Evolutionary conservation across 2,113 vertebrate genomes (phyloP), one percentile per base, ranked within the genome.

Genomic region (Cryptomyrus ogoouensis): DNA sequence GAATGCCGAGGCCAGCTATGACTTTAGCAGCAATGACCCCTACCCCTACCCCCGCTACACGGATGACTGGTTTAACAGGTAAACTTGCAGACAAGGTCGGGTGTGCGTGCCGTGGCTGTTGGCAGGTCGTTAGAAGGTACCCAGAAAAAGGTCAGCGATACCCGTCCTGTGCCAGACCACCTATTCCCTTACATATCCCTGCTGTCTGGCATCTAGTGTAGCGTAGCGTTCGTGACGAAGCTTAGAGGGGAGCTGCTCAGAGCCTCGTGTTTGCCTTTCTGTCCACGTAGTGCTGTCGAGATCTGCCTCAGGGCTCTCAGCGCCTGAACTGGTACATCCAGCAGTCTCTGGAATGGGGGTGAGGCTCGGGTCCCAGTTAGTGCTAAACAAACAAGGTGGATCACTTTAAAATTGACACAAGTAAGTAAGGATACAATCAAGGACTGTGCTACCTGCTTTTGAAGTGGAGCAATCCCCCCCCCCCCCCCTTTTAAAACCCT

Each of bases 41-140:
- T 99, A 94, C 90, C 98, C 98, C 0, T 99, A 99, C 88, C 98
- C 98, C 2, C 98, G 98, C 90, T 99, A 99, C 89, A 99, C 98
- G 87, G 98, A 99, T 5, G 98, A 99, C 96, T 99, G 98, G 98
- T 99, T 99, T 94, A 99, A 99, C 98, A 99, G 98, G 98, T 99
- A 97, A 95, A 31, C 42, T 46, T 19, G 31, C 53, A 53, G 19
- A 24, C 35, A 42, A 80, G 52, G 87, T n/a, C 53, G 19, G 52
- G 2, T 10, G 5, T n/a, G 5, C 17, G 47, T 31, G 88, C 49
- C 6, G 13, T 88, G 77, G 27, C 7, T 53, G 21, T 90, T 42
- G 44, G 52, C 89, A 47, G 66, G 35, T 52, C 85, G 5, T 66
- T 89, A 46, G 70, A 19, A 88, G 66, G 62, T 88, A 87, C 17